phyloP scores from a whole-genome alignment of 2,113 vertebrate species.

The Helogale parvula region DNA sequence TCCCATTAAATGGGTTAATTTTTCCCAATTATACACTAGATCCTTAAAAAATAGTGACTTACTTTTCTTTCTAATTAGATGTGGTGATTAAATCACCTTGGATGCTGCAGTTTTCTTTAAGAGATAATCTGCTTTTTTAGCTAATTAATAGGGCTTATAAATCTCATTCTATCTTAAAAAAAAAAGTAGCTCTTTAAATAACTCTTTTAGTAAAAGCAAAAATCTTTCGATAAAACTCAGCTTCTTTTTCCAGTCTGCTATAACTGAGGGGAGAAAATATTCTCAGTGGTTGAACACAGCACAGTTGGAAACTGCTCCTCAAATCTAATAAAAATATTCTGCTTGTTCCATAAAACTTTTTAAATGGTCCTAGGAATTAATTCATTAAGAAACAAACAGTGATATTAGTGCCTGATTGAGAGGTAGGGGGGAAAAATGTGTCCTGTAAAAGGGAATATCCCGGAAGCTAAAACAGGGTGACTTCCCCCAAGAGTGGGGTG shows the following conservation, averaged over 20 bases:
- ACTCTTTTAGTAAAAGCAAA: conserved; percentile 58
- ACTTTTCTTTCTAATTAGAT: conserved; percentile 68
- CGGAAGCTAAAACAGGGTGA: background rate
- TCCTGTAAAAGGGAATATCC: background rate
- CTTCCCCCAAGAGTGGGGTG: fast-evolving
- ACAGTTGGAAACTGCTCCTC: conserved; percentile 14
- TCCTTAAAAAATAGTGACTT: conserved; percentile 47
- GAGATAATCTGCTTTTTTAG: conserved; percentile 55
- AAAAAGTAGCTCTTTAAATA: conserved; percentile 28
- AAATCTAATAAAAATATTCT: conserved; percentile 40
- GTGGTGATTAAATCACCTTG: conserved; percentile 55
- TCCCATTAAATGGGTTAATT: conserved; percentile 1
- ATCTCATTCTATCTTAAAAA: conserved; percentile 45
- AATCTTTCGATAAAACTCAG: conserved; percentile 56
- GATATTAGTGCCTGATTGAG: background rate
- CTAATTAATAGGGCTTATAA: conserved; percentile 71
- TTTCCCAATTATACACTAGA: conserved; percentile 40
- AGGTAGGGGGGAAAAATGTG: background rate
- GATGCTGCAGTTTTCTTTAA: conserved; percentile 55
- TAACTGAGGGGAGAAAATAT: background rate
- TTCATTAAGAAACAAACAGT: conserved; percentile 32
- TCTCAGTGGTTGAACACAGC: background rate
- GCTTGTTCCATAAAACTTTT: conserved; percentile 16
- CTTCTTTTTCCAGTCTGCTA: conserved; percentile 15
- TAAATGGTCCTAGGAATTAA: background rate